These are phyloP conservation scores for Oscheius sp. DNA, from an alignment of 1,140 invertebrate genomes.

Conservation along the genomic window DNA sequence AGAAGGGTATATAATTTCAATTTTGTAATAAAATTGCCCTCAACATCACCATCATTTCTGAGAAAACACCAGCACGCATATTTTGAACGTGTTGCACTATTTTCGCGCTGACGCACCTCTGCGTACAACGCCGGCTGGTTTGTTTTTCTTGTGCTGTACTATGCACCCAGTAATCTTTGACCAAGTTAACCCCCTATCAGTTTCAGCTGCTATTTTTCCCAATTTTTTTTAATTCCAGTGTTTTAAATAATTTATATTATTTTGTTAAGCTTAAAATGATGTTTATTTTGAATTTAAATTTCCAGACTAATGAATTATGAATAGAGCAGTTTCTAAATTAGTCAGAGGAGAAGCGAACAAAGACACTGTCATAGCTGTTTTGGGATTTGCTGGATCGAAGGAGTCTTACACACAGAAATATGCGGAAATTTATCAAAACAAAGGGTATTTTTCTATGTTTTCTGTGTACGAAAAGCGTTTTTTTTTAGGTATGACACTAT, in stretches of 20 bases:
- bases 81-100: too few relatives aligned
- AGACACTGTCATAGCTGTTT: background rate
- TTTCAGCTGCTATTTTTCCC: background rate
- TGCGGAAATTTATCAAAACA: background rate
- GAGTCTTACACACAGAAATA: background rate
- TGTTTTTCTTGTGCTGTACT: background rate
- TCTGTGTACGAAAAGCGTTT: too few relatives aligned
- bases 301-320: too few relatives aligned
- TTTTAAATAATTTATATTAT: too few relatives aligned
- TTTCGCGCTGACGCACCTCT: background rate
- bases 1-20: too few relatives aligned
- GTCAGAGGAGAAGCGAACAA: background rate
- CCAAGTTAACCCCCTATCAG: background rate
- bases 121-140: background rate
- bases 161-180: background rate
- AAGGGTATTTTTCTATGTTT: background rate
- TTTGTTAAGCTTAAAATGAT: too few relatives aligned
- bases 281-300: too few relatives aligned
- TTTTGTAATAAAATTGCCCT: too few relatives aligned
- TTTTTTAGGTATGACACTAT: constrained; percentile 1
- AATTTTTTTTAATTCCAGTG: too few relatives aligned
- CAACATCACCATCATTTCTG: too few relatives aligned
- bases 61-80: too few relatives aligned
- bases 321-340: background rate
- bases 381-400: background rate